Percentiles rank a stretch among this genome's conserved stretches.
phyloP scores from a whole-genome alignment of 1,140 invertebrate species.

The Cyclina sinensis region DNA sequence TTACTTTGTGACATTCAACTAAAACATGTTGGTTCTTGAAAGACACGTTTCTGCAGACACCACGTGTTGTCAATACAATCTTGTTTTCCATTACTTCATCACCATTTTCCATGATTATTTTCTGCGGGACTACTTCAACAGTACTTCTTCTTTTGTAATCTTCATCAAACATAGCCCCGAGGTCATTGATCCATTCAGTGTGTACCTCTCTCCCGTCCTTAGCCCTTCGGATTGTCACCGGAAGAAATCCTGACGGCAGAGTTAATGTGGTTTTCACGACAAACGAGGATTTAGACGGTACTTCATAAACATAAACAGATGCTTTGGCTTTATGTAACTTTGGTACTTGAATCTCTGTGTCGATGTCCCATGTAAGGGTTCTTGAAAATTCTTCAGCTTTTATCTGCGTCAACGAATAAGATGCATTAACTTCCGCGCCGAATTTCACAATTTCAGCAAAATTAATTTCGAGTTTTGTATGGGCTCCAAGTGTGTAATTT shows the following conservation, averaged over 20 bases:
- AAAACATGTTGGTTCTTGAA: conserved; percentile 63
- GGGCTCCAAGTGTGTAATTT: conserved; percentile 62
- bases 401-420: conserved; percentile 56
- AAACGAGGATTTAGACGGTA: conserved; percentile 27
- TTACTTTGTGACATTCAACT: conserved; percentile 37
- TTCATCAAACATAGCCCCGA: conserved; percentile 41
- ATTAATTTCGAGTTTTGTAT: conserved; percentile 60
- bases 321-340: conserved; percentile 50
- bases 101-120: neutral
- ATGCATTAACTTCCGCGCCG: conserved; percentile 28
- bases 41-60: conserved; percentile 48
- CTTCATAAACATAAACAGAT: conserved; percentile 46
- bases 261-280: conserved; percentile 49
- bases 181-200: conserved; percentile 16
- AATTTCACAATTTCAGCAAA: conserved; percentile 53
- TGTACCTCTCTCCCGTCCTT: conserved; percentile 50
- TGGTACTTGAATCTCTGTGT: conserved; percentile 56
- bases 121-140: neutral
- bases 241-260: conserved; percentile 21
- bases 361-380: conserved; percentile 54
- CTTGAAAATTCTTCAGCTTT: conserved; percentile 48
- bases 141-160: conserved; percentile 14
- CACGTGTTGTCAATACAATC: conserved; percentile 46
- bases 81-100: neutral
- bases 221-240: conserved; percentile 35